Percentiles rank a stretch among this genome's conserved stretches.
These are phyloP conservation scores for Hydractinia symbiolongicarpus DNA, from an alignment of 30 jellyfish, hydroid and myxozoan genomes.

Conservation along the genomic window DNA sequence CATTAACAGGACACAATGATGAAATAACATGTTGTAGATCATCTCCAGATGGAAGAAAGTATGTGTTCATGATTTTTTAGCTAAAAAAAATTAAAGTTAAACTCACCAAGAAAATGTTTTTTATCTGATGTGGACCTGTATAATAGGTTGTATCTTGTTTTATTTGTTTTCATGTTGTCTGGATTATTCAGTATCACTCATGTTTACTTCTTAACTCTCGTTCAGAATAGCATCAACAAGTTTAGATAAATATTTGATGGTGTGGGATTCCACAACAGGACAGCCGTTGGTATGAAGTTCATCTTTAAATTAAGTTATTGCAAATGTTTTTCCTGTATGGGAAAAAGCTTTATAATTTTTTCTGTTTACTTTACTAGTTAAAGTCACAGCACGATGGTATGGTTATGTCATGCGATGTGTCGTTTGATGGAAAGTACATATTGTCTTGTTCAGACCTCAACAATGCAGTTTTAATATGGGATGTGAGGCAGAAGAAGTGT, in stretches of 20 bases:
- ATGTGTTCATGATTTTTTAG: not conserved
- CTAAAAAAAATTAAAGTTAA: not conserved
- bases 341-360: not conserved
- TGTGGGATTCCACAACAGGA: slow-evolving; percentile 79
- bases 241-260: slow-evolving; percentile 72
- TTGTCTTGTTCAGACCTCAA: slow-evolving; percentile 78
- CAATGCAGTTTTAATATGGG: slow-evolving; percentile 67
- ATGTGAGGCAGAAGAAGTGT: slow-evolving; percentile 50
- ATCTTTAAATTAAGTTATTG: not conserved
- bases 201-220: not conserved
- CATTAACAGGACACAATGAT: slow-evolving; percentile 42
- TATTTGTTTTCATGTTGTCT: too few species aligned
- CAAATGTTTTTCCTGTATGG: not conserved
- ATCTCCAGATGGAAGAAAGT: slow-evolving; percentile 56
- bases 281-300: slow-evolving; percentile 48
- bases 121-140: too few species aligned
- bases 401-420: slow-evolving; percentile 77
- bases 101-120: too few species aligned
- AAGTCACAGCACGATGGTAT: slow-evolving; percentile 76
- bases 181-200: too few species aligned
- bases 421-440: slow-evolving; percentile 81
- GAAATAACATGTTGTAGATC: slow-evolving; percentile 64
- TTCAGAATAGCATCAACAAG: slow-evolving; percentile 72
- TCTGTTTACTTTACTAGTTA: slow-evolving; percentile 40
- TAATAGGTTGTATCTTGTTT: too few species aligned